phyloP scores from a whole-genome alignment of 2,113 vertebrate species.

The Mobula hypostoma region DNA sequence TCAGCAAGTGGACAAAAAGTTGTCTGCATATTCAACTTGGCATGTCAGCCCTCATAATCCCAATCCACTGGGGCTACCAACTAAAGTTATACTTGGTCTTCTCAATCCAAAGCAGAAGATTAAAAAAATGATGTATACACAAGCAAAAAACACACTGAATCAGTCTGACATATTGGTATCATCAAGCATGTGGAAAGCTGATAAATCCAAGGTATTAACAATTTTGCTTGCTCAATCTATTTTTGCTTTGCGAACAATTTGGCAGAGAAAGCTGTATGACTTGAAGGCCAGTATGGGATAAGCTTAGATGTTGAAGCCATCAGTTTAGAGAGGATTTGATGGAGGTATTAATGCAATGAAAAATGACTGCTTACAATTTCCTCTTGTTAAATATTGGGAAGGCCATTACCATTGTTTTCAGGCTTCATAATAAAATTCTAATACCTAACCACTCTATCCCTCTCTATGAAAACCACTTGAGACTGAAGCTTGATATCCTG shows the following conservation, averaged over 20 bases:
- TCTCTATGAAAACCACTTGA: too few relatives aligned
- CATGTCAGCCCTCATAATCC: constrained; percentile 69
- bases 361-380: too few relatives aligned
- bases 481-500: too few relatives aligned
- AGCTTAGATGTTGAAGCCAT: neutral
- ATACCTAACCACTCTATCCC: too few relatives aligned
- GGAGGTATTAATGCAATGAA: neutral
- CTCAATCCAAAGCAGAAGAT: constrained; percentile 87
- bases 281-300: neutral
- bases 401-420: too few relatives aligned
- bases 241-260: neutral
- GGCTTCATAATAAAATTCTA: too few relatives aligned
- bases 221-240: neutral
- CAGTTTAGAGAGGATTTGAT: neutral
- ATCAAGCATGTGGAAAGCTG: constrained; percentile 84
- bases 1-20: constrained; percentile 77
- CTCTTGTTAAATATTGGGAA: too few relatives aligned
- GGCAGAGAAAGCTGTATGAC: neutral
- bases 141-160: constrained; percentile 74
- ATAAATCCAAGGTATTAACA: constrained; percentile 70
- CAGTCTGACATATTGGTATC: constrained; percentile 83
- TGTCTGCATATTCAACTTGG: constrained; percentile 83
- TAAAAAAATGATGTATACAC: constrained; percentile 79
- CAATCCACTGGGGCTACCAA: constrained; percentile 82
- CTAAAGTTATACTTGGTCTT: constrained; percentile 88